phyloP scores from a whole-genome alignment of 2,797 vertebrate species.

The Tragopan temminckii region DNA sequence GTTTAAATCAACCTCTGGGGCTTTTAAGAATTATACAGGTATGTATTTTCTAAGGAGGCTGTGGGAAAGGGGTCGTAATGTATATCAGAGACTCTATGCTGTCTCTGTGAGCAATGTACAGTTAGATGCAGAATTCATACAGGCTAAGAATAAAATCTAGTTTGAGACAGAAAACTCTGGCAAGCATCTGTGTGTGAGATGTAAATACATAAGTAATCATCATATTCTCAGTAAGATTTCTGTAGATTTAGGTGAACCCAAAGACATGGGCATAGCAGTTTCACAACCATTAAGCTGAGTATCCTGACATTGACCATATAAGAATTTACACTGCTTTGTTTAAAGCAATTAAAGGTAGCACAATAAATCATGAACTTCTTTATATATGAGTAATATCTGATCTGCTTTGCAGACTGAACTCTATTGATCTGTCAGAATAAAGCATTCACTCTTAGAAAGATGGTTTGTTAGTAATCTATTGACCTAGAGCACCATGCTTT shows the following conservation, averaged over 20 bases:
- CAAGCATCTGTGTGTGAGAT: not conserved
- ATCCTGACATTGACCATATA: not conserved
- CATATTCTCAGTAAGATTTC: rapidly evolving
- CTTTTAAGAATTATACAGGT: not conserved
- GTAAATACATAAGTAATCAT: not conserved
- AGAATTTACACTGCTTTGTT: not conserved
- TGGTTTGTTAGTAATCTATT: not conserved
- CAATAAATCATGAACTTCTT: not conserved
- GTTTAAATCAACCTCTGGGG: not conserved
- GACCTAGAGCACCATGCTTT: not conserved
- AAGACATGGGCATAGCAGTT: not conserved
- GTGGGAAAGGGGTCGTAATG: not conserved
- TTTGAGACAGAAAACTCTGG: not conserved
- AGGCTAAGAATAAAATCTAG: not conserved
- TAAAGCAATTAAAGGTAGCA: not conserved
- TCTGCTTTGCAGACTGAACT: not conserved
- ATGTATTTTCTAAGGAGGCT: not conserved
- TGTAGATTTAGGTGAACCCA: not conserved
- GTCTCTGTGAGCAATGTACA: not conserved
- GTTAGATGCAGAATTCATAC: not conserved
- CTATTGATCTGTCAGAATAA: not conserved
- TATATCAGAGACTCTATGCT: not conserved
- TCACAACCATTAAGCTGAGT: not conserved
- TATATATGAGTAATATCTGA: not conserved
- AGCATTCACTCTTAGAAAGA: not conserved